A percentile compares a stretch with the other conserved stretches of the same genome.
These are phyloP conservation scores for Typhlichthys eigenmanni DNA, from an alignment of 2,797 vertebrate species.

Conservation along the genomic window DNA sequence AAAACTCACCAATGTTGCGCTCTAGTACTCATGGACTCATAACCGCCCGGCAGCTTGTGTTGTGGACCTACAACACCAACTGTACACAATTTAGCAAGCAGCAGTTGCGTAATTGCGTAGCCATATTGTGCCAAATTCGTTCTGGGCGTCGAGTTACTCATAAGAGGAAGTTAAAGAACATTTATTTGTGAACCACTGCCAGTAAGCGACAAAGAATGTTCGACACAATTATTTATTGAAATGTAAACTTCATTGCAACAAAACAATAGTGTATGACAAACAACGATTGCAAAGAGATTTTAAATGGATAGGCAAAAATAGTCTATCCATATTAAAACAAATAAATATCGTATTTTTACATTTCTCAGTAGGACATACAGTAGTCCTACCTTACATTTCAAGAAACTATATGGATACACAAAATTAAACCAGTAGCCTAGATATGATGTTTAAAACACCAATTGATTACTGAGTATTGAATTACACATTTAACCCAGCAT, in stretches of 20 bases:
- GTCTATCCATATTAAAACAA: background rate
- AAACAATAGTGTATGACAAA: background rate
- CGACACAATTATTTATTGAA: background rate
- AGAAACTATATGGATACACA: constrained; percentile 17
- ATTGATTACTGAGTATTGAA: constrained; percentile 5
- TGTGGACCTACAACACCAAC: no score
- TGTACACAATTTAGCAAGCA: no score
- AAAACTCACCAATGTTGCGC: background rate
- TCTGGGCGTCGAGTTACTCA: constrained; percentile 4
- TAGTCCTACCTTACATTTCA: background rate
- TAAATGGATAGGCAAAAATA: background rate
- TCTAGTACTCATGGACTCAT: no score
- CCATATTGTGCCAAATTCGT: no score
- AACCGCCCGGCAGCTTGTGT: no score
- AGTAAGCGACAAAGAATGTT: background rate
- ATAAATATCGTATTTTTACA: constrained; percentile 53
- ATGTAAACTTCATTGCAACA: constrained; percentile 11
- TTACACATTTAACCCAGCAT: background rate
- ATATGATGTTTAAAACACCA: constrained; percentile 5
- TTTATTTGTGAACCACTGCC: background rate
- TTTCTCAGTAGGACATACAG: background rate
- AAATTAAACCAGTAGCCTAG: constrained; percentile 44
- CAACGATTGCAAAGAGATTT: background rate
- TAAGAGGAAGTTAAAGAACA: constrained; percentile 17
- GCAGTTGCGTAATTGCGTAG: no score